A percentile compares a stretch with the other conserved stretches of the same genome.
phyloP scores from a whole-genome alignment of 2,888 invertebrate species.

The Amblyjoppa fuscipennis region DNA sequence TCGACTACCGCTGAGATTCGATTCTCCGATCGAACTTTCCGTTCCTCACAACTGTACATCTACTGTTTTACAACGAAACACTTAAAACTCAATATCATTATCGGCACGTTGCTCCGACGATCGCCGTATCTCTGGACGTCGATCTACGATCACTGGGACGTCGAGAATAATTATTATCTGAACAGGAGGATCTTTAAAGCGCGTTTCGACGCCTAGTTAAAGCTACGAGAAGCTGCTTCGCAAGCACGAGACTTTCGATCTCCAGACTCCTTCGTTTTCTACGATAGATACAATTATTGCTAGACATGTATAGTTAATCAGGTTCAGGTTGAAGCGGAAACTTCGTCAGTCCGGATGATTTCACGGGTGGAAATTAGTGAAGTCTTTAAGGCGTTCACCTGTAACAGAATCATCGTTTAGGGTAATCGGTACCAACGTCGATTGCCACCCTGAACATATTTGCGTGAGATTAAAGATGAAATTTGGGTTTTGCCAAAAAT shows the following conservation, averaged over 20 bases:
- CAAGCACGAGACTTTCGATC: conserved; percentile 9
- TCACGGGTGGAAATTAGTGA: conserved; percentile 75
- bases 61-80: conserved; percentile 13
- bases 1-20: conserved; percentile 42
- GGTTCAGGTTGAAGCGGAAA: conserved; percentile 56
- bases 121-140: conserved; percentile 22
- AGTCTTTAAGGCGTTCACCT: conserved; percentile 82
- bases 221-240: conserved; percentile 54
- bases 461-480: no score
- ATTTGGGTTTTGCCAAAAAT: no score
- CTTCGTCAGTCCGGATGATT: conserved; percentile 40
- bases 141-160: conserved; percentile 42
- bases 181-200: conserved; percentile 26
- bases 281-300: conserved; percentile 28
- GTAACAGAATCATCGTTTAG: conserved; percentile 45
- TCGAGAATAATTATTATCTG: conserved; percentile 46
- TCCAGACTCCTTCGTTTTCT: neutral
- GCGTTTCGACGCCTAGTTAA: conserved; percentile 56
- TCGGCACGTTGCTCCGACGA: conserved; percentile 2
- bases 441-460: no score
- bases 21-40: conserved; percentile 1
- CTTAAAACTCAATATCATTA: conserved; percentile 10
- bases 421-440: no score
- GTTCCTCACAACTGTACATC: neutral
- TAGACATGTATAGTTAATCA: conserved; percentile 55